Evolutionary conservation across 2,888 invertebrate species (phyloP), one percentile per base, ranked within the genome.

Genomic region (Seira ritae): DNA sequence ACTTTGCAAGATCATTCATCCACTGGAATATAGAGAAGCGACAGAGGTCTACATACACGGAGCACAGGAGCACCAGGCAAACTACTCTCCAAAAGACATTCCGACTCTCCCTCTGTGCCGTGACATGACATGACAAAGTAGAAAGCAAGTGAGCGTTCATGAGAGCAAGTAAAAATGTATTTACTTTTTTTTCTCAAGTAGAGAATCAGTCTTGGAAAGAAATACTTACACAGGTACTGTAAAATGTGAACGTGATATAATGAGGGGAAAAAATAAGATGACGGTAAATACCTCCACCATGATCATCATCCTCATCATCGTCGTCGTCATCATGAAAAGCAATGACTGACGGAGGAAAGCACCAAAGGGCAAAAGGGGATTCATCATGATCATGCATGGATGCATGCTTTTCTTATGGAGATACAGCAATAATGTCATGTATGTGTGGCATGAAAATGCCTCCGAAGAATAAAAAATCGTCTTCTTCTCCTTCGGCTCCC

Each of bases 1-100:
- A 75, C 75, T 75, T 75, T 75, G 75, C 67, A 67, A 67, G 42
- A 67, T 67, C 75, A 75, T 67, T 75, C 67, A 75, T 50, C 23
- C 75, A 75, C 55, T 17, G 55, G 17, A 55, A 55, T 31, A 55
- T 8, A 55, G 12, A 55, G 17, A 55, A 55, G 12, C 15, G 17
- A 12, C 12, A 15, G 55, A 55, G 17, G 55, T 55, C 55, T 55
- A 55, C 55, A 55, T 8, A 15, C 55, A 31, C 55, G 42, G 12
- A 42, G 12, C 42, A 6, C n/a, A n/a, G n/a, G n/a, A 12, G 12
- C 46, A 55, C 55, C 3, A 55, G 55, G 15, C 20, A 65, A 65
- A 65, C 10, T 65, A 65, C 65, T 22, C 55, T 17, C 65, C 20
- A 22, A 65, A 20, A 65, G 65, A 65, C 65, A 22, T 22, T 65